These are phyloP conservation scores for Abscondita cerata DNA, from an alignment of 2,888 invertebrate genomes.

Conservation along the genomic window DNA sequence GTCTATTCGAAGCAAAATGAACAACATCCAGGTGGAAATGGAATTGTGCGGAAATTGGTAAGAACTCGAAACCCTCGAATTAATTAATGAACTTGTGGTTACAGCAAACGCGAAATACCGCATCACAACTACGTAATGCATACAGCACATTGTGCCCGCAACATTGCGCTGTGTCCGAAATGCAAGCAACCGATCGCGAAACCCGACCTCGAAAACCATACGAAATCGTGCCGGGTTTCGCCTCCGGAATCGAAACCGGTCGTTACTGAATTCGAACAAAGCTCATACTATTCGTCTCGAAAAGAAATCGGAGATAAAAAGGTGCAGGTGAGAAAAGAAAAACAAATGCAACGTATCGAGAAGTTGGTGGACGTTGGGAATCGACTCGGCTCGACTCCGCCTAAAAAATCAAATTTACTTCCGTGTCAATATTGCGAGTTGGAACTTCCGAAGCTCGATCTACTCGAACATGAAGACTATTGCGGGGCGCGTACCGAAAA, in stretches of 20 bases:
- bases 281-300: constrained; percentile 46
- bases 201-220: constrained; percentile 66
- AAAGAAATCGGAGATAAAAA: constrained; percentile 51
- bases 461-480: constrained; percentile 70
- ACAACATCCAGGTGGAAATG: constrained; percentile 51
- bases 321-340: constrained; percentile 31
- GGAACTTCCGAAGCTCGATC: constrained; percentile 66
- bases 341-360: constrained; percentile 31
- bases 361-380: constrained; percentile 19
- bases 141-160: constrained; percentile 72
- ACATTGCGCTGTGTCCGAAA: constrained; percentile 69
- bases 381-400: background rate
- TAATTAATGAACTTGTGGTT: constrained; percentile 32
- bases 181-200: constrained; percentile 73
- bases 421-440: constrained; percentile 73
- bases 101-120: constrained; percentile 74
- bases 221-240: constrained; percentile 58
- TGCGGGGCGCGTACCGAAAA: constrained; percentile 76
- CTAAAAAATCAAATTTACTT: constrained; percentile 50
- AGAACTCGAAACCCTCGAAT: constrained; percentile 49
- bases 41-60: constrained; percentile 64
- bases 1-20: constrained; percentile 18
- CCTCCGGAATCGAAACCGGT: constrained; percentile 54
- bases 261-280: too few relatives aligned
- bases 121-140: constrained; percentile 73